Base-by-base conservation (phyloP, 2,797 vertebrate genomes). In the Lithobates sylvaticus region DNA sequence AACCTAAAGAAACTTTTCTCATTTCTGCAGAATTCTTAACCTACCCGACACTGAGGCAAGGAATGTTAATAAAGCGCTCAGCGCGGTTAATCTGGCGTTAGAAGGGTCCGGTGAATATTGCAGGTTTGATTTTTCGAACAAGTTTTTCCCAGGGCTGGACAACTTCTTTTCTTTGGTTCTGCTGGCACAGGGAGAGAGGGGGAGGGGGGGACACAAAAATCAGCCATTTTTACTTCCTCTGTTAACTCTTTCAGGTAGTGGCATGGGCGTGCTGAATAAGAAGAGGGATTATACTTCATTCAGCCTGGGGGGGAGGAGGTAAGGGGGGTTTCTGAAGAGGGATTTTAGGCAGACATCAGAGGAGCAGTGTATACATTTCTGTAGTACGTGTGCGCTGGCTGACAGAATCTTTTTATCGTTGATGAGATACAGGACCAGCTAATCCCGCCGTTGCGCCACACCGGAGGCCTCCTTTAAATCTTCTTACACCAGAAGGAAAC, bases 181-280 rank as follows among this genome's bases (percentile, higher is more conserved):
- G 50, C 50, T 36, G 5, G 76, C 12, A 13, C 8, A 12, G 64
- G 15, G 78, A 54, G 16, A n/a, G 39, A 65, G 68, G 44, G 26
- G 12, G 32, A 65, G 68, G 44, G 68, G 44, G 2, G 32, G 36
- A 18, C 26, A 13, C 13, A 9, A 44, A 21, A 39, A n/a, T 42
- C 42, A 18, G 9, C 44, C 18, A 29, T 39, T 39, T 26, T 27
- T 42, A 34, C 58, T 61, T 42, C 34, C 21, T 70, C 13, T 5
- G 16, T 78, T 78, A 65, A 78, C 76, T 34, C 76, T 78, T 78
- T 39, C 76, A 74, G 12, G 50, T 13, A 54, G 50, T 54, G 16
- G 4, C 50, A 54, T 1, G 9, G 44, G 44, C 44, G 44, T 47
- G 44, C 44, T 15, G 44, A 12, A 47, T 15, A 47, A 47, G 15